Evolutionary conservation across 2,113 vertebrate species (phyloP), one percentile per base, ranked within the genome.

Genomic region (Cariama cristata): DNA sequence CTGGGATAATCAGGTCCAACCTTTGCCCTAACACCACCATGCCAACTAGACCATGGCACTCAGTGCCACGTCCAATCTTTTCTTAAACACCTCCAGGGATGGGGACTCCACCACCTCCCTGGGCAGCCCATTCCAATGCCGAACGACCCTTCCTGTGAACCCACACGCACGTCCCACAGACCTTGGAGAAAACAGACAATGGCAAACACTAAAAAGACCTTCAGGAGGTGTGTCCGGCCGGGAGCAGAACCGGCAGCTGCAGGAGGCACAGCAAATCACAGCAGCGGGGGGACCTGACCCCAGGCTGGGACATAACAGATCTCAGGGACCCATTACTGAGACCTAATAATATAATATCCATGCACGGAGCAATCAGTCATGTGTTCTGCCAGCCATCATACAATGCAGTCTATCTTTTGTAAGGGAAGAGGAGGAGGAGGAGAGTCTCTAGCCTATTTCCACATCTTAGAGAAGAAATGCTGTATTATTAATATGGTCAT

Each of bases 401-500:
- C 69, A 47, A 67, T 3, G 0, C 84, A 69, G 40, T 5, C 52
- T 56, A 6, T 30, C 38, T 55, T 85, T 68, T 44, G 16, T n/a
- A 69, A 90, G 21, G 49, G 16, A 86, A 53, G 58, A 76, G 58
- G 55, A 85, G 73, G 73, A 91, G 66, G 62, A 88, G 55, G 60
- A 89, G 44, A 68, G 35, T 49, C 74, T 89, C 18, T 52, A 82
- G 66, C 40, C 26, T 49, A n/a, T 14, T 91, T 24, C 62, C 62
- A 73, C 74, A 77, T 63, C 50, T 76, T 33, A 69, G 62, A 82
- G 91, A 64, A 97, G 87, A 95, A 93, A 94, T 91, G 50, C 50
- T 62, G 0, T 82, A 52, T 73, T 75, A 55, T 82, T 90, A 80
- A 72, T 44, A 44, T 1, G 4, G 9, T 53, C 50, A 85, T 63